Conservation (phyloP, 2,888 invertebrate species). For the Sinopyrophorus schimmeli region DNA sequence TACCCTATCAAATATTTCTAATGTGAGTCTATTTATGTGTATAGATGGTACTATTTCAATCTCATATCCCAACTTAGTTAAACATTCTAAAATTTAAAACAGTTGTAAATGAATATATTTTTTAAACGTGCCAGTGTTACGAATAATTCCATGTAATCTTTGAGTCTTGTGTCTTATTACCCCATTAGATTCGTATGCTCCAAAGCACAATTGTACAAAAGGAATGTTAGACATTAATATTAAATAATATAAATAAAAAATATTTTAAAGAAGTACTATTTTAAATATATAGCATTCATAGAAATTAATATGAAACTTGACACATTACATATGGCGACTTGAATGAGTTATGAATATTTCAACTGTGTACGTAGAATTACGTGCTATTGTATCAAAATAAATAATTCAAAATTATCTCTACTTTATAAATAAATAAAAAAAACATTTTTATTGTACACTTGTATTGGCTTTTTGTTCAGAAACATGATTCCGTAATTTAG, state of each 20-base stretch:
- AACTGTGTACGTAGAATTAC: too few relatives aligned
- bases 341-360: too few relatives aligned
- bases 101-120: background rate
- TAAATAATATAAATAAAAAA: background rate
- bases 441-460: too few relatives aligned
- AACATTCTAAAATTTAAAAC: constrained; percentile 21
- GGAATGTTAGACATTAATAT: constrained; percentile 16
- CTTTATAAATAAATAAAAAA: too few relatives aligned
- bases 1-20: constrained; percentile 44
- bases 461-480: too few relatives aligned
- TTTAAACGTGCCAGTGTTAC: constrained; percentile 28
- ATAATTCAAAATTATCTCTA: too few relatives aligned
- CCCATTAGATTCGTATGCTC: constrained; percentile 48
- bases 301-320: too few relatives aligned
- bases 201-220: constrained; percentile 44
- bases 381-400: too few relatives aligned
- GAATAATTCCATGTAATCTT: constrained; percentile 43
- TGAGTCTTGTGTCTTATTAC: constrained; percentile 46
- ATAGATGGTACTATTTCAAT: constrained; percentile 43
- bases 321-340: too few relatives aligned
- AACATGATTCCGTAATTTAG: too few relatives aligned
- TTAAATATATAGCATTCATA: too few relatives aligned
- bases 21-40: constrained; percentile 43
- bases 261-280: too few relatives aligned
- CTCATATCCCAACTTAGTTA: constrained; percentile 37